Evolutionary conservation across 1,140 invertebrate species (phyloP).

Genomic region (Telenomus remus): DNA sequence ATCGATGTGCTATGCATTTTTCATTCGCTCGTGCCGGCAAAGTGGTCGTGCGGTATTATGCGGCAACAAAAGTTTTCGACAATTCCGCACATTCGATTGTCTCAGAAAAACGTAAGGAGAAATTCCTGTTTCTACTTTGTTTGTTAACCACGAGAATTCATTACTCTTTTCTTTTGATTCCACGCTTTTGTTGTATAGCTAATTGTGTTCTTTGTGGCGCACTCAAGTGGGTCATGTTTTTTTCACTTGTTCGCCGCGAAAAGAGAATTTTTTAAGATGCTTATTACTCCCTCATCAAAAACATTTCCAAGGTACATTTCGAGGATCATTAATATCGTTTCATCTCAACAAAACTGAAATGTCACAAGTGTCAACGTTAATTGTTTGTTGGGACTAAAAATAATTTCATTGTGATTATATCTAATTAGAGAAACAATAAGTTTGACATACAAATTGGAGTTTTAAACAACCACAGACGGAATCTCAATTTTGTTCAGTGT

Average conservation of each 20-base stretch:
- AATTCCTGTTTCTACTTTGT: not conserved
- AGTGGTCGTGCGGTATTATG: not conserved
- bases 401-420: too few relatives aligned
- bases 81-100: not conserved
- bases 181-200: slow-evolving; percentile 10
- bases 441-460: too few relatives aligned
- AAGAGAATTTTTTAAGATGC: slow-evolving; percentile 6
- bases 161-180: slow-evolving; percentile 11
- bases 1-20: not conserved
- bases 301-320: slow-evolving; percentile 16
- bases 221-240: slow-evolving; percentile 25
- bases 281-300: slow-evolving; percentile 16
- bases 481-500: too few relatives aligned
- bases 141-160: slow-evolving; percentile 1
- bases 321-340: slow-evolving; percentile 9
- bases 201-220: slow-evolving; percentile 21
- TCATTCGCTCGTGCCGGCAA: slow-evolving; percentile 2
- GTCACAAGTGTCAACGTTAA: too few relatives aligned
- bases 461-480: too few relatives aligned
- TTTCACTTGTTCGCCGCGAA: not conserved
- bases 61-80: not conserved
- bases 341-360: too few relatives aligned
- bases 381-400: not conserved
- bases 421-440: too few relatives aligned
- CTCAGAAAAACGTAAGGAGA: not conserved